Evolutionary conservation across 2,888 invertebrate species (phyloP), one percentile per base, ranked within the genome.

Genomic region (Pegoplata infirma): DNA sequence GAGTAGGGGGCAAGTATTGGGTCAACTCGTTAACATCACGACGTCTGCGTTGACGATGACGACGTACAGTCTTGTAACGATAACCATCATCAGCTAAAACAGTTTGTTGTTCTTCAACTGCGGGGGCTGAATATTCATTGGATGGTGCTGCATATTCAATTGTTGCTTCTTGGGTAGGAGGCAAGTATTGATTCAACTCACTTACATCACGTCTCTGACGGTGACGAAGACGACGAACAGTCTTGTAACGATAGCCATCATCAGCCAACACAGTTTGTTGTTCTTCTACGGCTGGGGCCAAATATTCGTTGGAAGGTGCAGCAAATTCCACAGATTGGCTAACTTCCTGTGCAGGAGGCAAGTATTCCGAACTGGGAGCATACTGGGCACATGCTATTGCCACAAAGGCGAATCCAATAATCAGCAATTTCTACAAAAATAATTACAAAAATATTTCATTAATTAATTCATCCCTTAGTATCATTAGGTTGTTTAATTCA

Each of bases 171-270:
- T n/a, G n/a, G n/a, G n/a, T n/a, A n/a, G n/a, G n/a, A n/a, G n/a
- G n/a, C n/a, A n/a, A n/a, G n/a, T n/a, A n/a, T n/a, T n/a, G n/a
- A n/a, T n/a, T n/a, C n/a, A n/a, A n/a, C n/a, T n/a, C n/a, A n/a
- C n/a, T n/a, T 2, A 61, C 68, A 40, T 68, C 53, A 53, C 55
- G 61, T 17, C 73, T 67, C 8, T 28, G 23, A 16, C 78, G 78
- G 19, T 73, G 61, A 51, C 77, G 76, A 47, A 80, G 49, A 7
- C 76, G 73, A 2, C 80, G 73, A 0, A 82, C 78, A 1, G 82
- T 83, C 55, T 82, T 84, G 72, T 84, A 84, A 19, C 81, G 82
- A 46, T 82, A 82, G 40, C 71, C 71, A 63, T 72, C 71, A 72
- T 63, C 63, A 36, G 64, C 64, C 19, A 84, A 58, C 19, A 82